Evolutionary conservation across 2,888 invertebrate species (phyloP).

Genomic region (Cantharis lateralis): DNA sequence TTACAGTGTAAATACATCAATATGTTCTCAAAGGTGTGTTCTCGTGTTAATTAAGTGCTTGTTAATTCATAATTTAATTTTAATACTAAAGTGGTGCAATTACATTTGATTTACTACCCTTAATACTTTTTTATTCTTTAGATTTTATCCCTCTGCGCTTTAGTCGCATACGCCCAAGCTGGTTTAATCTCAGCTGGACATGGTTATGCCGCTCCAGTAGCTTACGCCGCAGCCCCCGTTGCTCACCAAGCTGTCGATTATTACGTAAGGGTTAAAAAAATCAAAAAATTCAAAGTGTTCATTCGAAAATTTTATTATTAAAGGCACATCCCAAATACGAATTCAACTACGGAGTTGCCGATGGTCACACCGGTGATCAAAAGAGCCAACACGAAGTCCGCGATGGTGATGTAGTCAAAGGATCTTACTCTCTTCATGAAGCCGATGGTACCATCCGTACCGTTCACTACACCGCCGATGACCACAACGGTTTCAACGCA

Average conservation of each 20-base stretch:
- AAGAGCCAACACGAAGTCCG: constrained; percentile 61
- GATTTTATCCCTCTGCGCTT: constrained; percentile 49
- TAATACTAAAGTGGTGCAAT: no score
- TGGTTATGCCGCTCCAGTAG: constrained; percentile 39
- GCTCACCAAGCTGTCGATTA: constrained; percentile 19
- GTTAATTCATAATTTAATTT: not conserved
- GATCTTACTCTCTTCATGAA: constrained; percentile 62
- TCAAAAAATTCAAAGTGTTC: not conserved
- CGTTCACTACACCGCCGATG: constrained; percentile 64
- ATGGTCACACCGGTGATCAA: constrained; percentile 61
- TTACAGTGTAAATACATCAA: constrained; percentile 37
- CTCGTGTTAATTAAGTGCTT: constrained; percentile 12
- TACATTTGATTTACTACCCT: not conserved
- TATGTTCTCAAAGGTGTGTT: constrained; percentile 46
- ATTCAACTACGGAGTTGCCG: constrained; percentile 61
- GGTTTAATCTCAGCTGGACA: constrained; percentile 55
- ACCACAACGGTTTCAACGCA: constrained; percentile 59
- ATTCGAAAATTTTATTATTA: constrained; percentile 33
- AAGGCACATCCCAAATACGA: constrained; percentile 61
- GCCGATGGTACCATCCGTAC: constrained; percentile 62
- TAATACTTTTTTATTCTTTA: constrained; percentile 2
- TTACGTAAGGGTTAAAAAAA: constrained; percentile 7
- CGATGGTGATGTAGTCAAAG: constrained; percentile 60
- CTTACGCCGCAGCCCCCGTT: constrained; percentile 3
- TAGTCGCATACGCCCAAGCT: constrained; percentile 56